Evolutionary conservation across 2,797 vertebrate genomes (phyloP), one percentile per base, ranked within the genome.

Genomic region (Pygocentrus nattereri): DNA sequence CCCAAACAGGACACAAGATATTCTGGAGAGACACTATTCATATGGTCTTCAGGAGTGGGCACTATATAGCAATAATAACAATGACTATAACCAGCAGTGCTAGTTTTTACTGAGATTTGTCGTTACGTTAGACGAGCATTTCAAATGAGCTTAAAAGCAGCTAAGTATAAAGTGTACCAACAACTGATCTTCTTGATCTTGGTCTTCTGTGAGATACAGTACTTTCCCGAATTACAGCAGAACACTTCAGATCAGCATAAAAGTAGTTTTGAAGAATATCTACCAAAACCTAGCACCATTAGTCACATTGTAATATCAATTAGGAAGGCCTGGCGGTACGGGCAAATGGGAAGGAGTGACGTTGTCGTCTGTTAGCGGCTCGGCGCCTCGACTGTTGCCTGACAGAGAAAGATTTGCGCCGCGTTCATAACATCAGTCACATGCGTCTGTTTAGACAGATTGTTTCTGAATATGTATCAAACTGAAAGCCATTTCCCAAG

Each of bases 391-490:
- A n/a, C n/a, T 78, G 68, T 54, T 49, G 21, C 56, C 38, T 59
- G 81, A 82, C 65, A 38, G 50, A 58, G 75, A 82, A 64, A 78
- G 58, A 58, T 54, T 58, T 67, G 75, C 67, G 49, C 72, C 18
- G 23, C 30, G 23, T 31, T 65, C 41, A 11, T 47, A 54, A 64
- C 23, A 25, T 74, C 69, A 74, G 52, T 54, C 65, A 58, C 2
- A 50, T 34, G n/a, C 31, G n/a, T 69, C 59, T 74, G 65, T 79
- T 78, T 74, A 47, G 76, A 85, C 76, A 70, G 65, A 69, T 80
- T 83, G 73, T 71, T 71, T 47, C 31, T 59, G 54, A 87, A 74
- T 81, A 84, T 78, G 75, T 88, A 59, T 85, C 75, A 83, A 59
- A 73, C 72, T 52, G 75, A 82, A 84, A 75, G 61, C 74, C 70